Base-by-base conservation (phyloP, 2,888 invertebrate genomes). In the Aphrophora alni region DNA sequence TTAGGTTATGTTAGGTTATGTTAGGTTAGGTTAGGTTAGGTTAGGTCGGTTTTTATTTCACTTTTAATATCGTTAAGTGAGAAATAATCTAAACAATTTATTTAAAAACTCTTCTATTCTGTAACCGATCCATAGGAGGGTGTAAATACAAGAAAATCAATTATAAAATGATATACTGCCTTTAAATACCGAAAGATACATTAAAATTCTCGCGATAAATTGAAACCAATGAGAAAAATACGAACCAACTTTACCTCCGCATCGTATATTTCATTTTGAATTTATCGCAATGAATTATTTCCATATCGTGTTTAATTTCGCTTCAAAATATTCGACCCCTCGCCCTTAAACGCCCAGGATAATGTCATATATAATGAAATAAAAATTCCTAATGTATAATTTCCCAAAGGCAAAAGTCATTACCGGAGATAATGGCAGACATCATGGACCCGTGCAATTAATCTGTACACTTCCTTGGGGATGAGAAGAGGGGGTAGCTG, bases 371-470 rank as follows among this genome's bases (percentile, higher is more conserved):
- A 21, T 59, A 59, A 21, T 59, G 59, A 59, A 59, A 59, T 59
- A 59, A 59, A 59, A 59, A 59, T 59, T 59, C 59, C 59, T 59
- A 59, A 59, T 59, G 59, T 59, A 59, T 59, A 59, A 59, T 59
- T n/a, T 59, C 59, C 59, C 59, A 21, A 44, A 21, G 59, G 59
- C 59, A 21, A 21, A 12, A 59, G 59, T 59, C 59, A 59, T 59
- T 59, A 59, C 59, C n/a, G n/a, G 59, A 59, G 59, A 59, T 59
- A 59, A 59, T 59, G 59, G 59, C 33, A 33, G 59, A 59, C 12
- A 59, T 59, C 5, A 21, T 59, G 59, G 59, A 59, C 59, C 59
- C 59, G 44, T 59, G 21, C 59, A 59, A 59, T 59, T 59, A 59
- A 59, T 59, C 59, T 21, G n/a, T n/a, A n/a, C n/a, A n/a, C n/a